Base-by-base conservation (phyloP, 37 sponge, comb jelly and placozoan genomes). In the Oscarella lobularis region DNA sequence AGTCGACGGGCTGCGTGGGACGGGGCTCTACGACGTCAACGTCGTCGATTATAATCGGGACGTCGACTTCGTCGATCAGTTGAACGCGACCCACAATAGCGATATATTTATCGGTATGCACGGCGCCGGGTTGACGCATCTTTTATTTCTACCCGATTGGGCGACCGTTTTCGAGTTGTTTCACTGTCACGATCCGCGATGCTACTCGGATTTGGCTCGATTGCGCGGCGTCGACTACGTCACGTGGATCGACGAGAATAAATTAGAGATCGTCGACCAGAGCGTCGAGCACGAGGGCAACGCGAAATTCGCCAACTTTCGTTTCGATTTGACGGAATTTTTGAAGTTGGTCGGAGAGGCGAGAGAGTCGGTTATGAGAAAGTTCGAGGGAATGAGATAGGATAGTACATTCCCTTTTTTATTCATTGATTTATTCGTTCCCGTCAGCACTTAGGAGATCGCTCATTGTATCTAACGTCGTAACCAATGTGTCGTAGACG, bases 41-140 rank as follows among this genome's bases (percentile, higher is more conserved):
- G 71, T 68, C 4, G 71, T 68, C 35, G 31, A 68, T 4, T 68
- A 29, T 14, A 68, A 4, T 14, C 31, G 31, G 5, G 31, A 20
- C 29, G 31, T 68, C 31, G 35, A 32, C 35, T 14, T 68, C 29
- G 4, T 68, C 31, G 68, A 36, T 3, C 67, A 30, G 38, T 30
- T 60, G 3, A 74, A 87, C 80, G 71, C 80, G 6, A 86, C 85
- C 31, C 86, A 94, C 70, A 94, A 94, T 37, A 75, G 80, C 29
- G 95, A 94, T 66, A 81, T 94, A 2, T 90, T 94, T 41, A 85
- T 94, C 68, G 91, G 91, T 2, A 94, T 94, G 78, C 95, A 94
- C 77, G 95, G 95, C 5, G 83, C 95, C 35, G 95, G 95, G 1
- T 81, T 94, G 33, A 81, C 95, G 2, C 95, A 94, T 77, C 65